Evolutionary conservation across 2,888 invertebrate species (phyloP), one percentile per base, ranked within the genome.

Genomic region (Schizaphis graminum): DNA sequence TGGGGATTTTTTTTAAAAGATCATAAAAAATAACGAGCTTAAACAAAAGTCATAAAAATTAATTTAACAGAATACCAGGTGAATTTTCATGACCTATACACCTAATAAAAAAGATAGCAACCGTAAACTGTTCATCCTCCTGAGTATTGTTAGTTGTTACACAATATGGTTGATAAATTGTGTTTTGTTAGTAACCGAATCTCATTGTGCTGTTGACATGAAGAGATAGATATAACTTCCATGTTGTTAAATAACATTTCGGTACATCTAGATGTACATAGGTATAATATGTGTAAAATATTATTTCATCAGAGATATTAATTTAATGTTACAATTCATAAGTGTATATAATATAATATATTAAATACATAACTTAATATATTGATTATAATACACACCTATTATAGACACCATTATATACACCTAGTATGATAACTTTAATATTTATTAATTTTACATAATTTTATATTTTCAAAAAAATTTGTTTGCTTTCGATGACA

Each of bases 21-120:
- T 11, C 57, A 67, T 84, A 77, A 91, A 84, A 84, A 91, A 91
- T 91, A 91, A 91, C 35, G 41, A 91, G 41, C 84, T 84, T 91
- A 84, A 53, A 56, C 41, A 26, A 53, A 44, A 44, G 26, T 67
- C 44, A 21, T 90, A 28, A 67, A 57, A n/a, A 61, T 67, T 90
- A 90, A 47, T 90, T 53, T 53, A 24, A 47, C 11, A 53, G 35
- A 89, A 89, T 41, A 89, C n/a, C 53, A 44, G 28, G 24, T 89
- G 13, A n/a, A 28, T 56, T 57, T 89, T 47, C 89, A 47, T n/a
- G 26, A 53, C 4, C 5, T 91, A 56, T 91, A 56, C 53, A 16
- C 41, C 84, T 24, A 56, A 85, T 85, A 85, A 91, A 26, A 28
- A 28, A 41, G 41, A 56, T 11, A 56, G 44, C 28, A 41, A 91